phyloP scores from a whole-genome alignment of 2,888 invertebrate genomes.

The Drosophila robusta region DNA sequence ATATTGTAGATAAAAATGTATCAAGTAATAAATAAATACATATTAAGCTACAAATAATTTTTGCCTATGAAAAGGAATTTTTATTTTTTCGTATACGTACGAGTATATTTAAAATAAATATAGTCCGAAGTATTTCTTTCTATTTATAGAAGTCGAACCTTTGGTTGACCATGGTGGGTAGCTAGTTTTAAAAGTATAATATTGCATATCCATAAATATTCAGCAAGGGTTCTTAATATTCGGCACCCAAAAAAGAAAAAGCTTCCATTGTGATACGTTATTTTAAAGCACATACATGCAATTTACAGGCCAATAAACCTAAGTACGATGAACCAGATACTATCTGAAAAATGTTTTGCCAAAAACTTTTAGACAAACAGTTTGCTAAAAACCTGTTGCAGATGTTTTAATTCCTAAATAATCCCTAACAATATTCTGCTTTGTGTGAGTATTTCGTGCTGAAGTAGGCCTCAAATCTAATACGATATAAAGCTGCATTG shows the following conservation, averaged over 20 bases:
- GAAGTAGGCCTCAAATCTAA: too few species aligned
- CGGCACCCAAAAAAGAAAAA: not conserved
- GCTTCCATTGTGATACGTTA: not conserved
- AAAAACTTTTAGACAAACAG: not conserved
- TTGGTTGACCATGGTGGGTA: too few species aligned
- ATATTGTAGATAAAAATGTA: not conserved
- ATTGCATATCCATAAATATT: too few species aligned
- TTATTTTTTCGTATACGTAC: too few species aligned
- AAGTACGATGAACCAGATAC: not conserved
- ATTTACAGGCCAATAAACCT: not conserved
- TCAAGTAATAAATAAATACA: not conserved
- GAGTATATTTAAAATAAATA: too few species aligned
- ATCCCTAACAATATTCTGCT: not conserved
- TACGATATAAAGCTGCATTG: not conserved
- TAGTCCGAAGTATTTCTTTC: too few species aligned
- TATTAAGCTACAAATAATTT: too few species aligned
- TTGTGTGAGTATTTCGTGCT: not conserved
- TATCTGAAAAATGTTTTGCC: not conserved
- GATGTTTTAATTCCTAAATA: not conserved
- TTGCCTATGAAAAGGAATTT: too few species aligned
- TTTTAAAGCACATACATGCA: not conserved
- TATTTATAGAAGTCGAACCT: too few species aligned
- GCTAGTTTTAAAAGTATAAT: too few species aligned
- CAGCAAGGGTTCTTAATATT: not conserved
- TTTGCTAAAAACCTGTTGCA: not conserved